These are phyloP conservation scores for Enchytraeus crypticus DNA, from an alignment of 2,888 invertebrate species.

Conservation along the genomic window DNA sequence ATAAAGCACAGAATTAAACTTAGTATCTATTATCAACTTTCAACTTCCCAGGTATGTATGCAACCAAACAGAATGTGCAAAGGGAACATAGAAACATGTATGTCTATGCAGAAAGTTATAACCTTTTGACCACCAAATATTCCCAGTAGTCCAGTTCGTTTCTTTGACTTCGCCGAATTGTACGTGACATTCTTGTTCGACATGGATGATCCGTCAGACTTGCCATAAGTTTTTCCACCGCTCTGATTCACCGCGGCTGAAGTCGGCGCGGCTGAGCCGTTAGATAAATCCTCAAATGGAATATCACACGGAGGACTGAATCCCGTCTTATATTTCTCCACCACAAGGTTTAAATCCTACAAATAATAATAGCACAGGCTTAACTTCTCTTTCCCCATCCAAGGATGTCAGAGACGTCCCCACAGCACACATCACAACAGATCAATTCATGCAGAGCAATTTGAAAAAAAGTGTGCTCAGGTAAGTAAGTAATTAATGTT, in stretches of 20 bases:
- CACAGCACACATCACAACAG: no score
- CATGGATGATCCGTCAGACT: background rate
- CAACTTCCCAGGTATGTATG: no score
- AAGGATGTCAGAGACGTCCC: background rate
- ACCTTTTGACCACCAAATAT: background rate
- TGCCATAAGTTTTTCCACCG: background rate
- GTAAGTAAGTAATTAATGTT: no score
- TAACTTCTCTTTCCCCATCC: no score
- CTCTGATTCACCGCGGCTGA: background rate
- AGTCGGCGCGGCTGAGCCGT: background rate
- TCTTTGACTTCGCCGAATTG: background rate
- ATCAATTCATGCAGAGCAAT: no score
- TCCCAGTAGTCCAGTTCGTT: background rate
- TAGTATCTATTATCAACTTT: no score
- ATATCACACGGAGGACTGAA: conserved; percentile 87
- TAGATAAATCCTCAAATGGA: conserved; percentile 76
- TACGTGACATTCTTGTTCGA: background rate
- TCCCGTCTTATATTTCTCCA: conserved; percentile 91
- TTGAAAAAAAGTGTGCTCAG: no score
- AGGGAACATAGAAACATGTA: no score
- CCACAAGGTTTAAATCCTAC: conserved; percentile 74
- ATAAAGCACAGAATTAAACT: no score
- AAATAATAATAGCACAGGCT: no score
- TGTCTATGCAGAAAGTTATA: no score
- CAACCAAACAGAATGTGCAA: no score